Evolutionary conservation across 2,888 invertebrate species (phyloP).

Genomic region (Agriopis aurantiaria): DNA sequence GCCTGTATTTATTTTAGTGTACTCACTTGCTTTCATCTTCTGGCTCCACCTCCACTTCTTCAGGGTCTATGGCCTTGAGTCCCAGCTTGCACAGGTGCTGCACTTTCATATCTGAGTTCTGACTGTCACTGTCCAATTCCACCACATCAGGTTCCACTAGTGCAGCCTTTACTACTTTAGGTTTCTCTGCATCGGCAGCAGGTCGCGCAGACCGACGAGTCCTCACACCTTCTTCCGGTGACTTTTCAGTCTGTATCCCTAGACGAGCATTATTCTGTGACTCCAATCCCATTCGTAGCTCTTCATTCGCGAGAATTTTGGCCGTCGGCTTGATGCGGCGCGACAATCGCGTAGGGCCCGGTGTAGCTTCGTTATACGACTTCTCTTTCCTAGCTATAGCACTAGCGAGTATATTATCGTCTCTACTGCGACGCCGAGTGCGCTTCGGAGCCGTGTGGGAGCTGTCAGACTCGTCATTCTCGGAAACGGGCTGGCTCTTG

Average conservation of each 20-base stretch:
- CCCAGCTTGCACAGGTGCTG: constrained; percentile 87
- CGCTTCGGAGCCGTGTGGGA: constrained; percentile 84
- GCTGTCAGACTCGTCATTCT: constrained; percentile 75
- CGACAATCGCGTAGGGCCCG: constrained; percentile 66
- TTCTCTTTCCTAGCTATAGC: constrained; percentile 91
- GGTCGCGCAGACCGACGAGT: constrained; percentile 70
- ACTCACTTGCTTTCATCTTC: constrained; percentile 36
- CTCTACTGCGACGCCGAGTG: constrained; percentile 88
- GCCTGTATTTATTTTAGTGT: not conserved
- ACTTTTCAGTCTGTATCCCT: constrained; percentile 71
- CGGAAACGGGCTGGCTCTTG: constrained; percentile 66
- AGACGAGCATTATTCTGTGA: constrained; percentile 85
- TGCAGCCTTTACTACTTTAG: constrained; percentile 41
- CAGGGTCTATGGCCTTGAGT: constrained; percentile 72
- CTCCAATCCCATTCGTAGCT: constrained; percentile 85
- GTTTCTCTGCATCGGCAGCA: constrained; percentile 47
- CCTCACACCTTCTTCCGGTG: constrained; percentile 71
- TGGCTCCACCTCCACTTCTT: constrained; percentile 62
- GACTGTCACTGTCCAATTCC: constrained; percentile 61
- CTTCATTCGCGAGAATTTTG: constrained; percentile 89
- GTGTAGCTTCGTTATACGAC: constrained; percentile 85
- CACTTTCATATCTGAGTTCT: constrained; percentile 84
- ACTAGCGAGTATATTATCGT: constrained; percentile 89
- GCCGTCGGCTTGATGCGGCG: constrained; percentile 89
- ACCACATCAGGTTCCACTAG: constrained; percentile 49